phyloP scores from a whole-genome alignment of 2,797 vertebrate genomes.

The Anabacerthia variegaticeps region DNA sequence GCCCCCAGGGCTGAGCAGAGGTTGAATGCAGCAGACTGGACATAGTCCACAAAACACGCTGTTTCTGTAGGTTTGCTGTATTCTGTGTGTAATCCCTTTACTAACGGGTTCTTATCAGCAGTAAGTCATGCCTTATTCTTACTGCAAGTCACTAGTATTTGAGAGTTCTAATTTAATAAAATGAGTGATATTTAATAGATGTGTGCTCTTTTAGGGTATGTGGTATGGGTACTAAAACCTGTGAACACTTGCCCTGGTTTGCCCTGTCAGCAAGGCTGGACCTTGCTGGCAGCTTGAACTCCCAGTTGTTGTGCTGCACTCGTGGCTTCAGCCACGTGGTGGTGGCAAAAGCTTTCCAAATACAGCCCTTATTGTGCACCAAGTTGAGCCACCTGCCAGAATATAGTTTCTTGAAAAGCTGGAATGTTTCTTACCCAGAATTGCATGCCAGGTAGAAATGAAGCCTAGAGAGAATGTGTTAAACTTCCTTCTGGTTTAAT shows the following conservation, averaged over 20 bases:
- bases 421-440: neutral
- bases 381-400: neutral
- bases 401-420: neutral
- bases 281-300: neutral
- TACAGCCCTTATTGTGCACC: neutral
- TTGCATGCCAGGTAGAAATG: neutral
- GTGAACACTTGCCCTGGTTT: accelerated
- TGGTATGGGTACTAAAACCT: neutral
- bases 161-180: conserved; percentile 37
- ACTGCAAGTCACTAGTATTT: neutral
- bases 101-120: neutral
- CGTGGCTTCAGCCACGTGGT: conserved; percentile 40
- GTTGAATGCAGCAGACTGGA: neutral
- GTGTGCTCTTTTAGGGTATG: neutral
- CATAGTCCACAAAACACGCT: neutral
- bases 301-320: neutral
- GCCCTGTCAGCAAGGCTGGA: neutral
- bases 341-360: conserved; percentile 55
- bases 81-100: neutral
- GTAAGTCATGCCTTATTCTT: neutral
- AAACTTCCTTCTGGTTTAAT: neutral
- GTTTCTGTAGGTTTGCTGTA: neutral
- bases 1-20: neutral
- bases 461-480: neutral
- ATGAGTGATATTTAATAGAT: neutral